phyloP scores from a whole-genome alignment of 2,797 vertebrate species.

The Lutjanus argentimaculatus region DNA sequence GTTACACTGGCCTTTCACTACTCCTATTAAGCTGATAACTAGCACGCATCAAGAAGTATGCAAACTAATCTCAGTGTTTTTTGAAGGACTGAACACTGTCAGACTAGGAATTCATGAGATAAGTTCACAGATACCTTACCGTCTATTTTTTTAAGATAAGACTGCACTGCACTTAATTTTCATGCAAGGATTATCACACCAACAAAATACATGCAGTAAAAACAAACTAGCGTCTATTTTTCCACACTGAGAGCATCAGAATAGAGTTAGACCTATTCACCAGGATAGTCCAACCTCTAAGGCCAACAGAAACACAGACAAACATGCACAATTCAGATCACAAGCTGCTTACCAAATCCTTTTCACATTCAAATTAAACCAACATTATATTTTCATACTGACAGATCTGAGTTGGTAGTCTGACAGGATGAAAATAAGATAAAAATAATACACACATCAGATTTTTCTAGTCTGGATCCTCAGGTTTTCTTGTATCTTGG shows the following conservation, averaged over 20 bases:
- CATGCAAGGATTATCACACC: constrained; percentile 42
- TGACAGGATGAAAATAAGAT: constrained; percentile 7
- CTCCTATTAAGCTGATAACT: background rate
- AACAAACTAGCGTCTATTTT: background rate
- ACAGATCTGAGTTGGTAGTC: background rate
- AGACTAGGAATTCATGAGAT: background rate
- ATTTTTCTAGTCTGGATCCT: constrained; percentile 16
- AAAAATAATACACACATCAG: constrained; percentile 33
- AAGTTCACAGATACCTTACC: background rate
- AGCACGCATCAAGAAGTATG: background rate
- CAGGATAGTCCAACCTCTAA: background rate
- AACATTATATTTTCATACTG: constrained; percentile 4
- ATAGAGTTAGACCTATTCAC: background rate
- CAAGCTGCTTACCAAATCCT: constrained; percentile 28
- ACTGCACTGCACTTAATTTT: constrained; percentile 1
- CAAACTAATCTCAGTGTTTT: background rate
- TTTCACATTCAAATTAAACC: background rate
- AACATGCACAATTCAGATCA: constrained; percentile 41
- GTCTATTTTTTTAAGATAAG: background rate
- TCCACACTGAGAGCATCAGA: background rate
- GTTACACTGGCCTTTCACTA: background rate
- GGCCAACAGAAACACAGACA: constrained; percentile 2
- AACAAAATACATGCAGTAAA: constrained; percentile 47
- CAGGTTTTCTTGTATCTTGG: constrained; percentile 15
- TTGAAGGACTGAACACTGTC: background rate